These are phyloP conservation scores for Oxyruncus cristatus DNA, from an alignment of 2,113 vertebrate genomes.

Conservation along the genomic window DNA sequence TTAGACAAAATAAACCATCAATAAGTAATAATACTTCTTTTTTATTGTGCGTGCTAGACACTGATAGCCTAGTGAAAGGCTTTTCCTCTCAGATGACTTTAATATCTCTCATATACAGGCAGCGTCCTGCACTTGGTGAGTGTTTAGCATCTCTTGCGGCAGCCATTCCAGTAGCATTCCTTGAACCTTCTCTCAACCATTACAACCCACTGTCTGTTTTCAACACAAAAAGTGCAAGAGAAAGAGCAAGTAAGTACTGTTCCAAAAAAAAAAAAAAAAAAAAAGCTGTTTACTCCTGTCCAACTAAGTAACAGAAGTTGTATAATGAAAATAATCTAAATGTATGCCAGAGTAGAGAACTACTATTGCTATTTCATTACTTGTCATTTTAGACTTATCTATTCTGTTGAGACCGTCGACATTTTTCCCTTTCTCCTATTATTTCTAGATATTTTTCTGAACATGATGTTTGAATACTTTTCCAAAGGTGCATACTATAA, in stretches of 20 bases:
- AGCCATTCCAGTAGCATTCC: slow-evolving; percentile 94
- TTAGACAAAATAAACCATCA: not conserved
- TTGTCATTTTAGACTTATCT: not conserved
- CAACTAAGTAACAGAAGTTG: not conserved
- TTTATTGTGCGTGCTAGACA: not conserved
- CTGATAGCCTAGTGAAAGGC: not conserved
- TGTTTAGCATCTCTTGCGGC: slow-evolving; percentile 95
- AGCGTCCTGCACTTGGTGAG: slow-evolving; percentile 96
- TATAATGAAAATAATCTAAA: not conserved
- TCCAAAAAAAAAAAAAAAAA: not conserved
- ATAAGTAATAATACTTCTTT: not conserved
- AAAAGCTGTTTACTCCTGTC: not conserved
- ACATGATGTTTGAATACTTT: not conserved
- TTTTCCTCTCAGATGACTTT: not conserved
- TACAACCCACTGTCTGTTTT: slow-evolving; percentile 94
- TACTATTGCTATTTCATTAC: not conserved
- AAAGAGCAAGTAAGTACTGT: slow-evolving; percentile 87
- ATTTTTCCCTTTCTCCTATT: not conserved
- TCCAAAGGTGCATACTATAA: not conserved
- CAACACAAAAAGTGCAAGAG: slow-evolving; percentile 90
- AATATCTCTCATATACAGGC: slow-evolving; percentile 73
- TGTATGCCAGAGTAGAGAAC: not conserved
- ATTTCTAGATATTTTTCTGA: not conserved
- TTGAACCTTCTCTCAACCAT: slow-evolving; percentile 91
- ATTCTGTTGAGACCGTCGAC: not conserved